Base-by-base conservation (phyloP, 2,888 invertebrate genomes). In the Apodemia duryi region DNA sequence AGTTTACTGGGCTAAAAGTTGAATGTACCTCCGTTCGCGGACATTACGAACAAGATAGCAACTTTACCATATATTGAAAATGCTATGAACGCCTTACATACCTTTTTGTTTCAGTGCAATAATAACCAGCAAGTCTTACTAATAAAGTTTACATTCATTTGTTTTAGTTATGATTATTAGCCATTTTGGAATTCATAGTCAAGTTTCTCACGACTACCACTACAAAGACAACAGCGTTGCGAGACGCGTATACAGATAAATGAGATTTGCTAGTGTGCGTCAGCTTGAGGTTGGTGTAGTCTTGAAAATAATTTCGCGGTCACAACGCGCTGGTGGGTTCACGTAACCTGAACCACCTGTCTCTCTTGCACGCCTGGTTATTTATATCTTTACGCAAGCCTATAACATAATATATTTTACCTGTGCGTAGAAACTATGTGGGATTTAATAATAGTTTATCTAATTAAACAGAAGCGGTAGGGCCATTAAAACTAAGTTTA, bases 1-100 rank as follows among this genome's bases (percentile, higher is more conserved):
- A 80, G 92, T 92, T 92, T 92, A 92, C 91, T 92, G 86, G 92
- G 92, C 91, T 92, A 92, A 92, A 92, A 92, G 92, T 91, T 92
- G 91, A 92, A 91, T 84, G 92, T 89, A 91, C 91, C 88, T 86
- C 87, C 88, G 89, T 90, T 90, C 91, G 91, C 91, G 91, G 91
- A 91, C 91, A 89, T 91, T 88, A 91, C 90, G 88, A 91, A 91
- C 90, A 91, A 91, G 91, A 91, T 91, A 91, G 90, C 90, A 90
- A 91, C 90, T 91, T 88, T 86, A 89, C 88, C 89, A 86, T 83
- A 84, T 78, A 74, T 74, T 74, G 69, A 70, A 69, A 69, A 73
- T 68, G 68, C 66, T 68, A 70, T 72, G 68, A 80, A 81, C 70
- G 81, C 62, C 74, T 74, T 77, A 85, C 84, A 85, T 84, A 86